These are phyloP conservation scores for Pantherophis vulpinus DNA, from an alignment of 2,797 vertebrate genomes.

Conservation along the genomic window DNA sequence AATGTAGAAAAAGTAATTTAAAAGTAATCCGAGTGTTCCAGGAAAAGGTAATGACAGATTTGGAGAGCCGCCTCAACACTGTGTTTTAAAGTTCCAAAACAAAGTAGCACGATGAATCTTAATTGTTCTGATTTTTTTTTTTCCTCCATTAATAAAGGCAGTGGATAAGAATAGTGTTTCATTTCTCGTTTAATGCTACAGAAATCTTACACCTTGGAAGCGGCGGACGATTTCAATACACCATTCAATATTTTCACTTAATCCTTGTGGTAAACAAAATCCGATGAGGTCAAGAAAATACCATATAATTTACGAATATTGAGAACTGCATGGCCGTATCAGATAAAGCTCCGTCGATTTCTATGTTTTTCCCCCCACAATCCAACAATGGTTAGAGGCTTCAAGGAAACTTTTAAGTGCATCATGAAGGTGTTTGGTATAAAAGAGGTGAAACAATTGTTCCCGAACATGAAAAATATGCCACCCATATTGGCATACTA, in stretches of 20 bases:
- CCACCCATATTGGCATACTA: background rate
- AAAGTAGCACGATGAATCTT: background rate
- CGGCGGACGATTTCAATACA: background rate
- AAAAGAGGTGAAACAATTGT: background rate
- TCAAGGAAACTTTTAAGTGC: background rate
- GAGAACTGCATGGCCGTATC: background rate
- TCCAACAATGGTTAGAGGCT: background rate
- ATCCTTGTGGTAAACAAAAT: background rate
- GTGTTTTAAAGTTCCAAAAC: background rate
- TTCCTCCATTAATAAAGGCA: background rate
- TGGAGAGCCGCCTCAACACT: background rate
- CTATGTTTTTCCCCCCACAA: background rate
- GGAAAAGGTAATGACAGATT: background rate
- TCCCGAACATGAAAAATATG: background rate
- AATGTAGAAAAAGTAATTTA: conserved; percentile 8
- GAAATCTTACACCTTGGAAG: too few species aligned
- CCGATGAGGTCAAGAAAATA: background rate
- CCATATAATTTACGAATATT: background rate
- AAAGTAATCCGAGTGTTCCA: conserved; percentile 22
- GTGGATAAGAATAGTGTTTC: too few species aligned
- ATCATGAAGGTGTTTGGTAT: background rate
- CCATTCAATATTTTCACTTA: background rate
- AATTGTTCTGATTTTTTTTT: background rate
- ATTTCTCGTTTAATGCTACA: background rate
- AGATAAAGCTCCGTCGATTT: too few species aligned